These are phyloP conservation scores for Radopholus similis DNA, from an alignment of 1,140 invertebrate species.

Conservation along the genomic window DNA sequence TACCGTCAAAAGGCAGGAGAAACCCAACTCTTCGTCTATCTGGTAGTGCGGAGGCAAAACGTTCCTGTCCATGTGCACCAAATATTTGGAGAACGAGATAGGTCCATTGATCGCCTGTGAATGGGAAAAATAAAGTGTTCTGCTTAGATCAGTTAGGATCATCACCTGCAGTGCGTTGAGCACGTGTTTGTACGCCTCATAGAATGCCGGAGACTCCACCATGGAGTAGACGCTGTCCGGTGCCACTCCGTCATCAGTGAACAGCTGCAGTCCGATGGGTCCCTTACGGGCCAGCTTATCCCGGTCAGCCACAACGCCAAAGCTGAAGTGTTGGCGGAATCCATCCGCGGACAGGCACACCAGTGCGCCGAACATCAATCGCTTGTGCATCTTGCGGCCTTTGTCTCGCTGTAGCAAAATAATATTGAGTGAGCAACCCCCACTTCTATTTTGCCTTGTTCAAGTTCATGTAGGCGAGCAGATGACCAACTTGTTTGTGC, in stretches of 20 bases:
- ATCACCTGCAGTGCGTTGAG: constrained; percentile 60
- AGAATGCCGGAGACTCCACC: constrained; percentile 64
- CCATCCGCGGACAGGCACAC: constrained; percentile 70
- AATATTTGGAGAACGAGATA: neutral
- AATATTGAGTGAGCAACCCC: no score
- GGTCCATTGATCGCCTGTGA: constrained; percentile 2
- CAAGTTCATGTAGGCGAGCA: no score
- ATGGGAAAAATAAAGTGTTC: constrained; percentile 5
- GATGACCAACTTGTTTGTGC: no score
- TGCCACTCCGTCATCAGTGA: constrained; percentile 36
- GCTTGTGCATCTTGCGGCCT: no score
- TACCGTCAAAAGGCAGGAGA: no score
- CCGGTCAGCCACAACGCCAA: constrained; percentile 69
- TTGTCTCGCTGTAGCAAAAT: no score
- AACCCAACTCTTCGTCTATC: no score
- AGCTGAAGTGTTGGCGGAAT: constrained; percentile 68
- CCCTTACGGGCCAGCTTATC: constrained; percentile 63
- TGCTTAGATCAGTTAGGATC: constrained; percentile 7
- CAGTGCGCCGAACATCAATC: constrained; percentile 72
- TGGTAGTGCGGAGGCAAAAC: no score
- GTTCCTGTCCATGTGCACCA: no score
- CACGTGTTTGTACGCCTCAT: constrained; percentile 63
- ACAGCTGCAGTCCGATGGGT: constrained; percentile 63
- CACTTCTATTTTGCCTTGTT: no score
- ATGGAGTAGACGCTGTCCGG: constrained; percentile 49